Percentiles rank a stretch among this genome's conserved stretches.
These are phyloP conservation scores for Crocidura indochinensis DNA, from an alignment of 2,797 vertebrate species.

Conservation along the genomic window DNA sequence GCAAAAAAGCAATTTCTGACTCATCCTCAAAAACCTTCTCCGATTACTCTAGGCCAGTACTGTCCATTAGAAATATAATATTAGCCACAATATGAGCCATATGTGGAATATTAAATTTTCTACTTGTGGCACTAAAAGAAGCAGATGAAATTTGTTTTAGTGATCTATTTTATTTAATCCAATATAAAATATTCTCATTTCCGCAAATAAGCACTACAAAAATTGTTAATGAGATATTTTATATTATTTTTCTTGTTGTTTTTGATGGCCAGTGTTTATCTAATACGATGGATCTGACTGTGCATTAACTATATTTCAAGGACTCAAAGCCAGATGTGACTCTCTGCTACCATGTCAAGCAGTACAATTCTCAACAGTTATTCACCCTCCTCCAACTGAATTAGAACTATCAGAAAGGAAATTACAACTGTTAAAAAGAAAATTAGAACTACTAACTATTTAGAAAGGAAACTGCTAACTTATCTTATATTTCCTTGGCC, in stretches of 20 bases:
- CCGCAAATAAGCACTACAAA: slow-evolving; percentile 26
- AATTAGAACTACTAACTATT: too few species aligned
- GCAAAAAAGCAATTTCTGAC: background rate
- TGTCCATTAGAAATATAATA: background rate
- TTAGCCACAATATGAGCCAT: background rate
- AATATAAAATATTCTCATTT: slow-evolving; percentile 57
- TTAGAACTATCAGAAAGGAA: background rate
- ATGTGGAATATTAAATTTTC: slow-evolving; percentile 33
- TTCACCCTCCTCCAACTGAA: background rate
- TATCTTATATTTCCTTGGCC: background rate
- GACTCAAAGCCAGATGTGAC: background rate
- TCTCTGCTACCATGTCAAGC: background rate
- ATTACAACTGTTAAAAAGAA: too few species aligned
- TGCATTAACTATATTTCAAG: background rate
- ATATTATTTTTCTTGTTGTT: background rate
- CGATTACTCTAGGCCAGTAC: background rate
- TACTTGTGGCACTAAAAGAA: slow-evolving; percentile 65
- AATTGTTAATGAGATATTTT: slow-evolving; percentile 43
- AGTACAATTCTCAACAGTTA: background rate
- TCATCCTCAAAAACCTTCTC: background rate
- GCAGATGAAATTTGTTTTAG: slow-evolving; percentile 52
- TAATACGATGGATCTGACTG: background rate
- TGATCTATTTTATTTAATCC: slow-evolving; percentile 54
- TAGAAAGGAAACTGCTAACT: background rate
- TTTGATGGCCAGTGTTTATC: slow-evolving; percentile 1